Conservation (phyloP, 2,113 vertebrate genomes). For the Eira barbara region DNA sequence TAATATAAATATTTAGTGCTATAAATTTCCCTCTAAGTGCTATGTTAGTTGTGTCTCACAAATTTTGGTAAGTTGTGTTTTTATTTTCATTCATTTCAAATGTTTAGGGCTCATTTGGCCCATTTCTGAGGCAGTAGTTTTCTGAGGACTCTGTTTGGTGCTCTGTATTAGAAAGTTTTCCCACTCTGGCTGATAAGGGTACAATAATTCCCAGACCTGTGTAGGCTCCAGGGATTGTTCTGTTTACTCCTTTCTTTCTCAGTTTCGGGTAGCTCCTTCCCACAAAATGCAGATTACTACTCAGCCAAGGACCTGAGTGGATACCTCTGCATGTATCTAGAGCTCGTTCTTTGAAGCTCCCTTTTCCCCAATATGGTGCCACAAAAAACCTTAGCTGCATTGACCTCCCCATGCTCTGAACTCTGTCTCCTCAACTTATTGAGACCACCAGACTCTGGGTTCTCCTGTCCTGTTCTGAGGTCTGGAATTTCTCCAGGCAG, state of each 20-base stretch:
- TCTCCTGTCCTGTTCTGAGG: not conserved
- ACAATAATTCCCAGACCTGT: not conserved
- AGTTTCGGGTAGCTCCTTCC: not conserved
- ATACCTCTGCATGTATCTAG: not conserved
- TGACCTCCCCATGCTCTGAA: not conserved
- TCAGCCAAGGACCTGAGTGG: not conserved
- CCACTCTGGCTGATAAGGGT: not conserved
- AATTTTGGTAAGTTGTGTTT: not conserved
- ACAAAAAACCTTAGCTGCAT: not conserved
- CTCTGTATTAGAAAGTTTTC: not conserved
- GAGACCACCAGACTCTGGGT: not conserved
- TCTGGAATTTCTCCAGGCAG: not conserved
- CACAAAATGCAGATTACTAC: not conserved
- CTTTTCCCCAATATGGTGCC: not conserved
- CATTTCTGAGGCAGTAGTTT: not conserved
- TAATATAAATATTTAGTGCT: not conserved
- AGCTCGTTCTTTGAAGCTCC: not conserved
- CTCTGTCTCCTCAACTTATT: not conserved
- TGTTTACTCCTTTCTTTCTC: not conserved
- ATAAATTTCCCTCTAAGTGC: not conserved
- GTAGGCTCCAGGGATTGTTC: not conserved
- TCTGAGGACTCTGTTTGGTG: not conserved
- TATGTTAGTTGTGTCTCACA: not conserved
- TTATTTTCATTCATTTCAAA: not conserved
- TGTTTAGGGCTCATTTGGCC: not conserved